These are phyloP conservation scores for Poeciliopsis occidentalis DNA, from an alignment of 2,113 vertebrate genomes.

Conservation along the genomic window DNA sequence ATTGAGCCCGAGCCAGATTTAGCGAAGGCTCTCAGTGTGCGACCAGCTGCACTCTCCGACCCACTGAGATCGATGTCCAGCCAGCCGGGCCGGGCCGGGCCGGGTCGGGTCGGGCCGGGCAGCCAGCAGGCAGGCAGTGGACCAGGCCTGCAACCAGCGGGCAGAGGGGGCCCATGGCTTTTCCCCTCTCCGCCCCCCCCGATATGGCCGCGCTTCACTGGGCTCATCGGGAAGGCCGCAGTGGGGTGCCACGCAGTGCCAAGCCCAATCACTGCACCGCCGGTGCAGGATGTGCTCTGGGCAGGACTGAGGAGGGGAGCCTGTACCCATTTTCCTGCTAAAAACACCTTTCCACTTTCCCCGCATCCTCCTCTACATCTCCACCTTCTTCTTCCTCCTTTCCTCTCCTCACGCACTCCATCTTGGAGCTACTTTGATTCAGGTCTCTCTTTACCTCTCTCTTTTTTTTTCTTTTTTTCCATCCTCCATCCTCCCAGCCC, in stretches of 20 bases:
- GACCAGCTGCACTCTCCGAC: slow-evolving; percentile 87
- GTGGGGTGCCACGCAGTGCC: slow-evolving; percentile 74
- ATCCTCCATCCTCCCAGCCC: slow-evolving; percentile 77
- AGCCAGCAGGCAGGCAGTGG: slow-evolving; percentile 67
- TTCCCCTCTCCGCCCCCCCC: slow-evolving; percentile 63
- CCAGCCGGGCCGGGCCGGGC: slow-evolving; percentile 68
- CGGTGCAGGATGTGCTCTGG: slow-evolving; percentile 55
- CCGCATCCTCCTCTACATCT: slow-evolving; percentile 56
- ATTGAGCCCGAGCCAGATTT: slow-evolving; percentile 84
- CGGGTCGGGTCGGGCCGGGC: slow-evolving; percentile 50
- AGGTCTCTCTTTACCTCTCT: slow-evolving; percentile 78
- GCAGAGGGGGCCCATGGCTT: slow-evolving; percentile 70
- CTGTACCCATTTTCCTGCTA: slow-evolving; percentile 54
- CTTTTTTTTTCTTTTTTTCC: slow-evolving; percentile 70
- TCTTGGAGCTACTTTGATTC: slow-evolving; percentile 90
- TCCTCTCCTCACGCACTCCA: slow-evolving; percentile 85
- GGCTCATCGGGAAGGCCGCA: slow-evolving; percentile 88
- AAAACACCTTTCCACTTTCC: slow-evolving; percentile 54
- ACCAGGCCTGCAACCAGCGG: slow-evolving; percentile 72
- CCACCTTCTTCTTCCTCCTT: slow-evolving; percentile 71
- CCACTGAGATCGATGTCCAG: slow-evolving; percentile 87
- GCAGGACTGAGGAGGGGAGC: slow-evolving; percentile 53
- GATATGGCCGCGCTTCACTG: slow-evolving; percentile 76
- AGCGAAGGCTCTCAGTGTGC: slow-evolving; percentile 86
- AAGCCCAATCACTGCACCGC: slow-evolving; percentile 72